phyloP scores from a whole-genome alignment of 2,113 vertebrate species.

The Columbina picui region DNA sequence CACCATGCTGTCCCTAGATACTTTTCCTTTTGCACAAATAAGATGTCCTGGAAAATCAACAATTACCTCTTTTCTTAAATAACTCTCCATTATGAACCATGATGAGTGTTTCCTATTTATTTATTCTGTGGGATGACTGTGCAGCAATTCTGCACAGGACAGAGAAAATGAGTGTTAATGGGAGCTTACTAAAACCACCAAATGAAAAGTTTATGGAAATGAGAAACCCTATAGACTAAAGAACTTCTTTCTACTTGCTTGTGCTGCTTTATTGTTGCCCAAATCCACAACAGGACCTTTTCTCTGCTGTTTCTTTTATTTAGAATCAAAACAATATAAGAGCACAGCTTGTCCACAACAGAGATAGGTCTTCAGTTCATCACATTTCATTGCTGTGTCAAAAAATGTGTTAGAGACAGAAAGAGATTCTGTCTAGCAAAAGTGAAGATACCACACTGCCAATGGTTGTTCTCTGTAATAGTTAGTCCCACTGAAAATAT shows the following conservation, averaged over 20 bases:
- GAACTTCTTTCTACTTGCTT: background rate
- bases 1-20: background rate
- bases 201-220: background rate
- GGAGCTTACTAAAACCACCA: background rate
- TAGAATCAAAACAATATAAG: constrained; percentile 16
- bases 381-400: background rate
- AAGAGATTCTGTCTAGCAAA: background rate
- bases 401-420: background rate
- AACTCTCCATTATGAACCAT: background rate
- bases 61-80: background rate
- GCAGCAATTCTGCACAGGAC: background rate
- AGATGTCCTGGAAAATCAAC: background rate
- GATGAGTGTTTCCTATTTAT: background rate
- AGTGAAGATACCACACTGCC: background rate
- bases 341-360: background rate
- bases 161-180: background rate
- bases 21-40: background rate
- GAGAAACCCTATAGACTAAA: background rate
- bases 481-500: background rate
- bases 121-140: background rate
- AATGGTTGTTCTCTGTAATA: constrained; percentile 9
- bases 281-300: background rate
- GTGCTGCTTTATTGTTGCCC: background rate
- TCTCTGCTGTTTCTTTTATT: background rate
- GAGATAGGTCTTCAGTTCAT: background rate